Evolutionary conservation across 2,797 vertebrate genomes (phyloP), one percentile per base, ranked within the genome.

Genomic region (Siniperca obscura): DNA sequence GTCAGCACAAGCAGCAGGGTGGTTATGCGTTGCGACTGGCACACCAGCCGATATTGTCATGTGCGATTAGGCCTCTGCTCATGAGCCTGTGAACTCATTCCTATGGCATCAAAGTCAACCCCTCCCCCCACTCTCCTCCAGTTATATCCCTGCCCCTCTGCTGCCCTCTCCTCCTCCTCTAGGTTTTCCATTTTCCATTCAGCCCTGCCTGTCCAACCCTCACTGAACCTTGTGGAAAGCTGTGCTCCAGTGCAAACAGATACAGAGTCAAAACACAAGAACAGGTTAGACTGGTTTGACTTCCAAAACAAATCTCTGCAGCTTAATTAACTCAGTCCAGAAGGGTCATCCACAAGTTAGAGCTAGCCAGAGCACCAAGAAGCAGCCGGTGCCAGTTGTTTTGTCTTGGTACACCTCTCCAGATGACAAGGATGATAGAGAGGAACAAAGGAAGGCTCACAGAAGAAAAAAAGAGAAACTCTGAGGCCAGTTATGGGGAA

Each of bases 1-100:
- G 92, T 95, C 92, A 93, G 93, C 92, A 94, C 87, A 88, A 93
- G 90, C 92, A 89, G 90, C 69, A n/a, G 90, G 87, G 86, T 86
- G 86, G 89, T 92, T 93, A 93, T 91, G 91, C 83, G 84, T 87
- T 89, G 90, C 90, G 92, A 94, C 94, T 94, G 94, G 93, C 92
- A 92, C 94, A 95, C 94, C 94, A 94, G 94, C 95, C 90, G 79
- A 92, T 91, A 94, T 94, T 95, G 95, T 96, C 95, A 95, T 92
- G 91, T 95, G 90, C 86, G 91, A 95, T 95, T 94, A 95, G 90
- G 84, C 83, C 88, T 86, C 83, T 84, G 93, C 91, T 95, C 91
- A 92, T 79, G 89, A 93, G 93, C 88, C 93, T 92, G 93, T 95
- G 93, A 95, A 94, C 87, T 93, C 90, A 93, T 92, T 94, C 92